Conservation (phyloP, 2,113 vertebrate genomes). For the Guaruba guarouba region DNA sequence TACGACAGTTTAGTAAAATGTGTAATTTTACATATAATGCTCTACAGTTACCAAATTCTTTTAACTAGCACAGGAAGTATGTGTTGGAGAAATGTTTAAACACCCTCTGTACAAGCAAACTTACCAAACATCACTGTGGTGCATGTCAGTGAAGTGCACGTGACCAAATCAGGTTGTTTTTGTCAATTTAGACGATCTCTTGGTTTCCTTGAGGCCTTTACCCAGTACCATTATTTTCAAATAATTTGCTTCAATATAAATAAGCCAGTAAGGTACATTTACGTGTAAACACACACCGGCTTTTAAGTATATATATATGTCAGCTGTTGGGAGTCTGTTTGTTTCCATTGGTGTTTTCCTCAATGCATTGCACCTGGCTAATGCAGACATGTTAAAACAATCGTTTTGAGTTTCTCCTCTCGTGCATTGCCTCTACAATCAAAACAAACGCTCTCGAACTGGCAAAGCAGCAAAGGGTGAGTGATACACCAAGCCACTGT, state of each 20-base stretch:
- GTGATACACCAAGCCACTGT: accelerated
- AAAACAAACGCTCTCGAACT: neutral
- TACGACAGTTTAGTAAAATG: neutral
- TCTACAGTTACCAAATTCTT: neutral
- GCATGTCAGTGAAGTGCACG: accelerated
- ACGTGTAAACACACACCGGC: accelerated
- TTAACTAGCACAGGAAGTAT: neutral
- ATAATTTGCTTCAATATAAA: neutral
- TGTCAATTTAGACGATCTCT: neutral
- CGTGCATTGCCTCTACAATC: neutral
- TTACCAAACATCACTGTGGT: neutral
- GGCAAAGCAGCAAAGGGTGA: accelerated
- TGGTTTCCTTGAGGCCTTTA: neutral
- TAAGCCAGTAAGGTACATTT: accelerated
- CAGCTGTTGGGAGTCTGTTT: neutral
- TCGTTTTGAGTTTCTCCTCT: neutral
- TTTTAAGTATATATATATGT: too few species aligned
- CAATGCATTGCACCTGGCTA: accelerated
- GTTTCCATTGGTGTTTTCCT: accelerated
- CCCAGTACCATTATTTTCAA: accelerated
- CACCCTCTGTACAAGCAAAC: neutral
- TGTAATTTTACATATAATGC: accelerated
- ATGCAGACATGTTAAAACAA: neutral
- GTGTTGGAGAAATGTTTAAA: neutral
- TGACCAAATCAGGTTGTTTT: accelerated